Base-by-base conservation (phyloP, 2,888 invertebrate genomes). In the Zonitis immaculata region DNA sequence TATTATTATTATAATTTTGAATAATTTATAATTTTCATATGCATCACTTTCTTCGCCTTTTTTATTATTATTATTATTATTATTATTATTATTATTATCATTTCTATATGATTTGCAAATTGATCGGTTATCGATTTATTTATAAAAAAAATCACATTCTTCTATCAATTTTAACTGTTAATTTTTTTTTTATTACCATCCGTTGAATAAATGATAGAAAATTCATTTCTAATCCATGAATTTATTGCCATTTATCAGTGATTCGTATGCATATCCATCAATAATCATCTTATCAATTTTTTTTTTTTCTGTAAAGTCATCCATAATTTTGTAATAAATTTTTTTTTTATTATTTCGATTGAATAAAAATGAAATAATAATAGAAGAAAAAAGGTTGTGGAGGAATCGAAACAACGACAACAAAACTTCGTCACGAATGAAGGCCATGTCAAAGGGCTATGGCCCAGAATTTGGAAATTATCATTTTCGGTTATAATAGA, bases 381-480 rank as follows among this genome's bases (percentile, higher is more conserved):
- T n/a, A n/a, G n/a, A n/a, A n/a, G n/a, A n/a, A n/a, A n/a, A n/a
- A n/a, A n/a, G n/a, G n/a, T n/a, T n/a, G n/a, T n/a, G n/a, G n/a
- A n/a, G n/a, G n/a, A n/a, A n/a, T 14, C 5, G 16, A 32, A 12
- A 12, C 12, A 7, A 35, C 4, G 9, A 2, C 16, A 3, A 35
- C 12, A 32, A 32, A 32, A 32, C 12, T 3, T 8, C 9, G 18
- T 18, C 3, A n/a, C n/a, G 18, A 20, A 39, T 39, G 28, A 49
- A 49, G 56, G 52, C 47, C 49, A 32, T 43, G 50, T 56, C 52
- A 45, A 53, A 54, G 50, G 56, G 56, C 30, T 51, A 55, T 49
- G 49, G 42, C 55, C 56, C 50, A 50, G 50, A 52, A 56, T 56
- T 47, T 9, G 51, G 49, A 47, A 48, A 43, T 39, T 54, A 47